Evolutionary conservation across 2,113 vertebrate species (phyloP).

Genomic region (Plecotus auritus): DNA sequence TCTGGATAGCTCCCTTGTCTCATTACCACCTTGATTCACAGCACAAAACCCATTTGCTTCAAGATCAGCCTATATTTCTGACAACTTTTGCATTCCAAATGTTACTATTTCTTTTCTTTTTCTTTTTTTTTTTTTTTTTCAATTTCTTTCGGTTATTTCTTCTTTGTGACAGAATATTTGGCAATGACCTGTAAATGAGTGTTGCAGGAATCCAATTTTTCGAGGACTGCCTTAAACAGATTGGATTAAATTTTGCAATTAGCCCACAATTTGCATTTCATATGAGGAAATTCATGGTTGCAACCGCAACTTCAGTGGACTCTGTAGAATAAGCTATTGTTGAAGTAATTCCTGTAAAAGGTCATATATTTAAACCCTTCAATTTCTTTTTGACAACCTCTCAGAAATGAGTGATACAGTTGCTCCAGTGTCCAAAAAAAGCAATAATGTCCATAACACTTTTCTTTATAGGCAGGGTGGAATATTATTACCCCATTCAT

Average conservation of each 20-base stretch:
- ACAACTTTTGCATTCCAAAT: neutral
- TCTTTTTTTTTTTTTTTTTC: neutral
- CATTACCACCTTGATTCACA: slow-evolving; percentile 20
- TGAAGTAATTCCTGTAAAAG: slow-evolving; percentile 82
- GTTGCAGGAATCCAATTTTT: slow-evolving; percentile 66
- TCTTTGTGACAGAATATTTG: slow-evolving; percentile 37
- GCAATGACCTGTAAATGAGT: slow-evolving; percentile 64
- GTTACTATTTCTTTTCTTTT: neutral
- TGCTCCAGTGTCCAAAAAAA: slow-evolving; percentile 69
- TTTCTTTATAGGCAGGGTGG: slow-evolving; percentile 42
- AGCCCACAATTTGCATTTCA: slow-evolving; percentile 79
- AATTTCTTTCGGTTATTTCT: neutral
- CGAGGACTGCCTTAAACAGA: slow-evolving; percentile 70
- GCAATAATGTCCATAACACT: slow-evolving; percentile 62
- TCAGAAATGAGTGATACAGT: slow-evolving; percentile 76
- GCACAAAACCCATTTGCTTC: slow-evolving; percentile 24
- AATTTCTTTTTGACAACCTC: slow-evolving; percentile 79
- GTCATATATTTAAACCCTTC: slow-evolving; percentile 81
- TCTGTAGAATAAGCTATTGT: slow-evolving; percentile 77
- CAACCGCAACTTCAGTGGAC: slow-evolving; percentile 61
- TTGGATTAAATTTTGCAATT: slow-evolving; percentile 78
- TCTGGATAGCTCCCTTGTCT: neutral
- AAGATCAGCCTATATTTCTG: slow-evolving; percentile 40
- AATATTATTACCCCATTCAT: slow-evolving; percentile 61
- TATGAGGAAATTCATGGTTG: slow-evolving; percentile 76